Conservation (phyloP, 2,888 invertebrate species). For the Aphrophora alni region DNA sequence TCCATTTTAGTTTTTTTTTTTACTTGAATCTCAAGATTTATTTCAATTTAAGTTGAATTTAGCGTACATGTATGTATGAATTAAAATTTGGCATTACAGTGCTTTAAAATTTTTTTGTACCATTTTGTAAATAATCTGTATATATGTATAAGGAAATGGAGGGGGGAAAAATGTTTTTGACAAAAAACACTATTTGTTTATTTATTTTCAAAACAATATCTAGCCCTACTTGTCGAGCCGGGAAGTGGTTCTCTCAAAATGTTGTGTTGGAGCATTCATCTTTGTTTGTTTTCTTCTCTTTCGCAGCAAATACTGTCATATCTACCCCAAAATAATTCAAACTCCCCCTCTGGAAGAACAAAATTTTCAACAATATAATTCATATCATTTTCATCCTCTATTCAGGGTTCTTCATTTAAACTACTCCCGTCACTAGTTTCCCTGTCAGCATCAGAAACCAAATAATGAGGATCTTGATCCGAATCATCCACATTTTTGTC, state of each 20-base stretch:
- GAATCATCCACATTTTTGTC: background rate
- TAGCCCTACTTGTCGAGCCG: background rate
- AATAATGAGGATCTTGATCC: background rate
- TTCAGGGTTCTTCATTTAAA: background rate
- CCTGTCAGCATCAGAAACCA: background rate
- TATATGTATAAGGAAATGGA: no score
- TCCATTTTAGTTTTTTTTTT: no score
- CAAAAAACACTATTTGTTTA: no score
- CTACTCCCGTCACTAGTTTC: background rate
- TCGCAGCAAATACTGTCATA: background rate
- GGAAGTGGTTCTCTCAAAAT: constrained; percentile 10
- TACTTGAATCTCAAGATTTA: no score
- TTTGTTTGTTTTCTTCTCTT: constrained; percentile 4
- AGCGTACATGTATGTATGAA: no score
- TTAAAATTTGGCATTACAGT: no score
- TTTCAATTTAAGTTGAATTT: no score
- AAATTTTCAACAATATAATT: background rate
- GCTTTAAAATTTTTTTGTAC: no score
- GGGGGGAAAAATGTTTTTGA: no score
- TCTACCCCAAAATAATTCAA: background rate
- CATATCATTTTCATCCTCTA: background rate
- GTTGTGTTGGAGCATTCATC: background rate
- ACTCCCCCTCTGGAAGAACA: constrained; percentile 14
- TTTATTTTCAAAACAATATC: background rate
- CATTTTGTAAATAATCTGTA: no score